These are phyloP conservation scores for Chrysodeixis includens DNA, from an alignment of 2,888 invertebrate species.

Conservation along the genomic window DNA sequence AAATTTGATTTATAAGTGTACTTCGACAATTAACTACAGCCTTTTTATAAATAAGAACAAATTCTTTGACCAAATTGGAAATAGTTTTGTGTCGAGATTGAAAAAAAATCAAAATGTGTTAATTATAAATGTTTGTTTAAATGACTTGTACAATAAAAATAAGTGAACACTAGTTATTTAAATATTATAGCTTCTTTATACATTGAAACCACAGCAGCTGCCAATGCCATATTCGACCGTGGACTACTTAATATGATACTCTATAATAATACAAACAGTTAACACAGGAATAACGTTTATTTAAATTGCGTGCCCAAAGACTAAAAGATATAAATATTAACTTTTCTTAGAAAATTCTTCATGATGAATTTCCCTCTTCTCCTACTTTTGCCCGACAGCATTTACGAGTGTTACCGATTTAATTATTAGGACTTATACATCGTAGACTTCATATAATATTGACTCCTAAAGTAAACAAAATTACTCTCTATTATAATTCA, in stretches of 20 bases:
- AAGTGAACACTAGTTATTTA: neutral
- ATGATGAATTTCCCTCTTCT: no score
- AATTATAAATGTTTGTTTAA: neutral
- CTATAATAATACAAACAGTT: neutral
- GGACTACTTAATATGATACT: slow-evolving; percentile 2
- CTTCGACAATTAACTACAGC: neutral
- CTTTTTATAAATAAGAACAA: neutral
- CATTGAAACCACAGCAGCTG: neutral
- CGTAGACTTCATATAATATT: no score
- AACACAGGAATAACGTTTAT: neutral
- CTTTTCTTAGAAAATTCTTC: no score
- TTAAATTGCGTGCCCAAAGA: slow-evolving; percentile 6
- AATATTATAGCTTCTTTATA: neutral
- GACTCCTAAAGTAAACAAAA: no score
- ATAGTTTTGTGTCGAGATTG: no score
- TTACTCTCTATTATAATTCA: no score
- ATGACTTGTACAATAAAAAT: neutral
- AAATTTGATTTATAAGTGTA: neutral
- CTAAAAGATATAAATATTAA: neutral
- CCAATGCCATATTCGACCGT: neutral
- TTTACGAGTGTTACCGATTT: no score
- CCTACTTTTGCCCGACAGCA: no score
- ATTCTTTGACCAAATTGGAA: no score
- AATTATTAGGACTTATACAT: no score
- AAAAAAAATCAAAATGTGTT: no score